phyloP scores from a whole-genome alignment of 2,797 vertebrate species.

The Hemibagrus guttatus region DNA sequence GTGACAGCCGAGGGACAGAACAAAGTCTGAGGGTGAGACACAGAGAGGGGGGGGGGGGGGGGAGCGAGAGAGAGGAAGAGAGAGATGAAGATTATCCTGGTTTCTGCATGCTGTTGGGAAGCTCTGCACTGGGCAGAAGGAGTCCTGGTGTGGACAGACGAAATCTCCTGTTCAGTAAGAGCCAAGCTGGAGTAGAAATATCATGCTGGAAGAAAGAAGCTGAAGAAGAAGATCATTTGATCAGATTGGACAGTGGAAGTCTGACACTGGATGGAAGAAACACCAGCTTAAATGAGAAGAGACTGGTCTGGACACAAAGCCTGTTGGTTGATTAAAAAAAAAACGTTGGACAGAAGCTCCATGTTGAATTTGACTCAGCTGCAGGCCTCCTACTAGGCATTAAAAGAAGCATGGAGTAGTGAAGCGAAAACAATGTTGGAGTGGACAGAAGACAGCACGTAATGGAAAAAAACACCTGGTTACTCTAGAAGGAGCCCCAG shows the following conservation, averaged over 20 bases:
- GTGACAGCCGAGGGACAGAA: constrained; percentile 58
- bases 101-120: not conserved
- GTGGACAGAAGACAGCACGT: too few species aligned
- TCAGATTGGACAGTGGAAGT: not conserved
- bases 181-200: not conserved
- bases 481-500: too few species aligned
- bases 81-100: not conserved
- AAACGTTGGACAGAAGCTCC: too few species aligned
- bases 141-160: not conserved
- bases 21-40: constrained; percentile 72
- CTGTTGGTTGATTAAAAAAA: too few species aligned
- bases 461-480: too few species aligned
- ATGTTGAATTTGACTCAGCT: too few species aligned
- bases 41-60: too few species aligned
- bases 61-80: not conserved
- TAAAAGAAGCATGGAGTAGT: too few species aligned
- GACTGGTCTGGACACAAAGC: not conserved
- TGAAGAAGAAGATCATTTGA: not conserved
- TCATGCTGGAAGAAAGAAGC: not conserved
- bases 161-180: not conserved
- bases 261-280: not conserved
- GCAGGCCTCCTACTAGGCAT: too few species aligned
- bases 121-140: not conserved
- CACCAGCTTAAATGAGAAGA: not conserved
- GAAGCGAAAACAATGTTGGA: too few species aligned